Evolutionary conservation across 2,888 invertebrate genomes (phyloP).

Genomic region (Ernsta delagoae): DNA sequence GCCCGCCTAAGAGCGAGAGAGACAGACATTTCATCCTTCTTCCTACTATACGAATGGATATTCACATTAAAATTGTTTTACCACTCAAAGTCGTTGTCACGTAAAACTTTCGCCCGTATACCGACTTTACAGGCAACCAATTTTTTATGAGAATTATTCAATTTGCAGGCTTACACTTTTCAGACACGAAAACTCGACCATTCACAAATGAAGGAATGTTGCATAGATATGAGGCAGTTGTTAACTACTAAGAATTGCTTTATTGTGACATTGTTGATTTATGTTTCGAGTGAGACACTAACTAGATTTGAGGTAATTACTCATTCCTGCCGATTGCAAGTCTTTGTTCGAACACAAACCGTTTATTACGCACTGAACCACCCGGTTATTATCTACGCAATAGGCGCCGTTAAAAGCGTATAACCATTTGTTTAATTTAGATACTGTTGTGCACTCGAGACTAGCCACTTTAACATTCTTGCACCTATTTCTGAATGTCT

Average conservation of each 20-base stretch:
- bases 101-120: no score
- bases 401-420: conserved; percentile 41
- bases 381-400: conserved; percentile 41
- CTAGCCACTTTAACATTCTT: conserved; percentile 21
- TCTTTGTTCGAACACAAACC: conserved; percentile 44
- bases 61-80: no score
- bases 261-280: conserved; percentile 46
- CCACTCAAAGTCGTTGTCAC: no score
- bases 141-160: no score
- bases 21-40: no score
- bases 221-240: conserved; percentile 21
- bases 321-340: conserved; percentile 45
- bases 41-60: no score
- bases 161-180: no score
- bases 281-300: conserved; percentile 48
- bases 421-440: conserved; percentile 36
- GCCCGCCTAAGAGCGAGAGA: no score
- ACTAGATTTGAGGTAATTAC: conserved; percentile 48
- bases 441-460: conserved; percentile 14
- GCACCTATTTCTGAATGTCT: conserved; percentile 22
- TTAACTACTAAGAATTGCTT: conserved; percentile 27
- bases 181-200: background rate
- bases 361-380: conserved; percentile 35
- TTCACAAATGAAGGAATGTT: conserved; percentile 25
- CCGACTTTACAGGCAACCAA: no score